These are phyloP conservation scores for Bombus soroeensis DNA, from an alignment of 1,140 invertebrate species.

Conservation along the genomic window DNA sequence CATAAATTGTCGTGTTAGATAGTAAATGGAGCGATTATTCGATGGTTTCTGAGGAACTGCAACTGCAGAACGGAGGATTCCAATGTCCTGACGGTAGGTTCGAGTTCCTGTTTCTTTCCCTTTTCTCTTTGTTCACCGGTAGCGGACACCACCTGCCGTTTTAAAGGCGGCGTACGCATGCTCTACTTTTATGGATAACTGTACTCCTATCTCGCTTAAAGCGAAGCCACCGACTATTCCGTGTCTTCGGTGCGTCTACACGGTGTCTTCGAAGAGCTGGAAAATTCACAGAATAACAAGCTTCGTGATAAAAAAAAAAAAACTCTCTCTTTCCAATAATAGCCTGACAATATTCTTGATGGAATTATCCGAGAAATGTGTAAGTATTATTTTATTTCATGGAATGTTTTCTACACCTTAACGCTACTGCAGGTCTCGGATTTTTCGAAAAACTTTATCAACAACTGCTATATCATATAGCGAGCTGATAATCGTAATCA, in stretches of 20 bases:
- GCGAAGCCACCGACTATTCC: slow-evolving; percentile 54
- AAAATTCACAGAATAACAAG: background rate
- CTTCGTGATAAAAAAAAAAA: background rate
- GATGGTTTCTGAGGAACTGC: slow-evolving; percentile 48
- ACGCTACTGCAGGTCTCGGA: no score
- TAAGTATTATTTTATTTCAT: background rate
- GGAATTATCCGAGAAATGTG: background rate
- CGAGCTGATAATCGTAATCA: no score
- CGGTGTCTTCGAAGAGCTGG: slow-evolving; percentile 37
- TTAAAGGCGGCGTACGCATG: slow-evolving; percentile 68
- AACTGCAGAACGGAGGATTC: slow-evolving; percentile 21
- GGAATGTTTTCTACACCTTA: background rate
- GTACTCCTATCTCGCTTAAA: slow-evolving; percentile 69
- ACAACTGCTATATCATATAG: no score
- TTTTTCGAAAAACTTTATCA: no score
- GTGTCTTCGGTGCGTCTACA: slow-evolving; percentile 38
- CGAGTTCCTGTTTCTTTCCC: slow-evolving; percentile 54
- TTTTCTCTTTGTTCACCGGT: slow-evolving; percentile 66
- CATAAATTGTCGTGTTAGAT: slow-evolving; percentile 10
- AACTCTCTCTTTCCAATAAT: background rate
- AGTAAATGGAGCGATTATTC: slow-evolving; percentile 25
- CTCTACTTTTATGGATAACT: slow-evolving; percentile 75
- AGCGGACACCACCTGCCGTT: slow-evolving; percentile 72
- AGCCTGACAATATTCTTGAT: background rate
- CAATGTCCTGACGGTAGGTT: slow-evolving; percentile 54